Base-by-base conservation (phyloP, 2,797 vertebrate species). In the Sebastes kiyomatsui region DNA sequence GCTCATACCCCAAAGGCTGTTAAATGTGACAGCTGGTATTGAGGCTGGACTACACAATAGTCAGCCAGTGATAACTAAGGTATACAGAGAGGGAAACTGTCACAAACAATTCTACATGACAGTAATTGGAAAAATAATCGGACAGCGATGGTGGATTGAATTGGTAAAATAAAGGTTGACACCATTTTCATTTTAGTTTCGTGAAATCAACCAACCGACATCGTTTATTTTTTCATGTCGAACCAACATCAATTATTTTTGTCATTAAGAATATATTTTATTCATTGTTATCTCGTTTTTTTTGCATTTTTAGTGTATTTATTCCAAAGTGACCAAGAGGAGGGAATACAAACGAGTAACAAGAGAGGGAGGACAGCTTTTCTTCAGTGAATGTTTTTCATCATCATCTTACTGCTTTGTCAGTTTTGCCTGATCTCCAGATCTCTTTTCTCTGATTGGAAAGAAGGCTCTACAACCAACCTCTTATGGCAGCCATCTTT, bases 41-140 rank as follows among this genome's bases (percentile, higher is more conserved):
- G 46, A 82, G 52, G 71, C 64, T 69, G 67, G 42, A 69, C 75
- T 85, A 62, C 33, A 67, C 25, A 71, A 32, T 59, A 56, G 67
- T 67, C 65, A 55, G 77, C 83, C 60, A 71, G 65, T 52, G 76
- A 66, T 85, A 86, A 82, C 68, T 46, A 70, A 75, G 64, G 76
- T 82, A 61, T 30, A 84, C 30, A 77, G 64, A 84, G 30, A 65
- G 58, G 2, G 60, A 77, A 60, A 71, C 59, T 72, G 72, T 77
- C 75, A 79, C 59, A 79, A 61, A 71, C 67, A 30, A 80, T 74
- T 82, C 77, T 73, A 80, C 46, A 73, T 82, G 82, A 87, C 62
- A 76, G 70, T 87, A 82, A 86, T 85, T 87, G 76, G 67, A 89
- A 84, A 84, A 80, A 82, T 82, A 81, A 81, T 85, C 74, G 14